These are phyloP conservation scores for Sterrhoptilus dennistouni DNA, from an alignment of 2,113 vertebrate genomes.

Conservation along the genomic window DNA sequence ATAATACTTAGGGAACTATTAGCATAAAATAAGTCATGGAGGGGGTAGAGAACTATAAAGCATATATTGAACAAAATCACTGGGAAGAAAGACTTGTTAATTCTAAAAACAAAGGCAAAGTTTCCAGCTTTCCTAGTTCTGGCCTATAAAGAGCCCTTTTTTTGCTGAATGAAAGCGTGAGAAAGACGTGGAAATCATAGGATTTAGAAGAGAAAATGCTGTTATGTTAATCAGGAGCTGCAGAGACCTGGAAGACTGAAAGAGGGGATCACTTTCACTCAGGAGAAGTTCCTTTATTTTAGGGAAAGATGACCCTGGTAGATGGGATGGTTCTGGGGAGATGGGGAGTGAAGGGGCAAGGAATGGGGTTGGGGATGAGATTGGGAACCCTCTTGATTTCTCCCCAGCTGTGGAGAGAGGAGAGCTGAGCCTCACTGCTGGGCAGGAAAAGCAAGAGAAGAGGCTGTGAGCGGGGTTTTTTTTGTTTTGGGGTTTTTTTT, in stretches of 20 bases:
- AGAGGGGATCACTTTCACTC: not conserved
- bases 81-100: not conserved
- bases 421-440: not conserved
- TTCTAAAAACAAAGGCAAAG: constrained; percentile 8
- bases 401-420: not conserved
- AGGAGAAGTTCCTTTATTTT: not conserved
- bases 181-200: not conserved
- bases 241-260: not conserved
- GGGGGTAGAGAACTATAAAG: constrained; percentile 3
- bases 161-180: not conserved
- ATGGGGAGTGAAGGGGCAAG: not conserved
- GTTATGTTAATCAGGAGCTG: not conserved
- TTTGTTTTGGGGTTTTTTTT: too few species aligned
- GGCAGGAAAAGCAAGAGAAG: not conserved
- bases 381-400: not conserved
- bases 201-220: not conserved
- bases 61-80: not conserved
- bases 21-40: constrained; percentile 64
- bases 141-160: not conserved
- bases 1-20: constrained; percentile 73
- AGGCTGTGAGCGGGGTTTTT: accelerated
- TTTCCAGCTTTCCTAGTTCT: not conserved
- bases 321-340: not conserved
- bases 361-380: not conserved
- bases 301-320: not conserved